A percentile compares a stretch with the other conserved stretches of the same genome.
These are phyloP conservation scores for Ostrea denselamellosa DNA, from an alignment of 1,140 invertebrate species.

Conservation along the genomic window DNA sequence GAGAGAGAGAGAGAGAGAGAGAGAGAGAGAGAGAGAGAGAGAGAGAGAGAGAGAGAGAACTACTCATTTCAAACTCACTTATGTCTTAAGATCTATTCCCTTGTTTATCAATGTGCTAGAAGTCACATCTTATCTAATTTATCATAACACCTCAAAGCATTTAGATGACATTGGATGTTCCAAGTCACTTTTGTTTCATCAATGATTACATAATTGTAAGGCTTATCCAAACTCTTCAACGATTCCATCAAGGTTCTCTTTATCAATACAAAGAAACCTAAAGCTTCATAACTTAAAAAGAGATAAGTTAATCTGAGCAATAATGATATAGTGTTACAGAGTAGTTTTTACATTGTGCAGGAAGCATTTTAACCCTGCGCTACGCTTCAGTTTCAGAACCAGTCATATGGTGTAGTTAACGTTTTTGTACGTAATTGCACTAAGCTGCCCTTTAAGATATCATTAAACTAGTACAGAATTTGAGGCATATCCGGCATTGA, in stretches of 20 bases:
- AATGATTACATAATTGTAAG: conserved; percentile 12
- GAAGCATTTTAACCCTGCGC: conserved; percentile 1
- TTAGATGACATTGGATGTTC: background rate
- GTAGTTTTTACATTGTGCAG: background rate
- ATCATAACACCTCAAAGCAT: background rate
- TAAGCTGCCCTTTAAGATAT: background rate
- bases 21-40: too few relatives aligned
- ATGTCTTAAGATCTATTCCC: background rate
- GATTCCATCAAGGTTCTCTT: background rate
- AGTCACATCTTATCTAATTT: background rate
- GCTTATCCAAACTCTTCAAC: background rate
- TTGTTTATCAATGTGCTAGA: background rate
- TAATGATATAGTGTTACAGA: background rate
- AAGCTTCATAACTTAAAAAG: background rate
- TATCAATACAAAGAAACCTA: background rate
- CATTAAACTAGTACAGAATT: background rate
- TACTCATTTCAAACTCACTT: background rate
- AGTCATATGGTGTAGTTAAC: background rate
- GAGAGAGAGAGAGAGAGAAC: background rate
- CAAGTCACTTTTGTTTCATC: background rate
- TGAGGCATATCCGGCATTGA: background rate
- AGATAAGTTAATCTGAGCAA: background rate
- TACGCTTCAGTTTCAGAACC: background rate
- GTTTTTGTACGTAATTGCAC: background rate
- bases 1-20: too few relatives aligned